Base-by-base conservation (phyloP, 2,113 vertebrate genomes). In the Aptenodytes forsteri region DNA sequence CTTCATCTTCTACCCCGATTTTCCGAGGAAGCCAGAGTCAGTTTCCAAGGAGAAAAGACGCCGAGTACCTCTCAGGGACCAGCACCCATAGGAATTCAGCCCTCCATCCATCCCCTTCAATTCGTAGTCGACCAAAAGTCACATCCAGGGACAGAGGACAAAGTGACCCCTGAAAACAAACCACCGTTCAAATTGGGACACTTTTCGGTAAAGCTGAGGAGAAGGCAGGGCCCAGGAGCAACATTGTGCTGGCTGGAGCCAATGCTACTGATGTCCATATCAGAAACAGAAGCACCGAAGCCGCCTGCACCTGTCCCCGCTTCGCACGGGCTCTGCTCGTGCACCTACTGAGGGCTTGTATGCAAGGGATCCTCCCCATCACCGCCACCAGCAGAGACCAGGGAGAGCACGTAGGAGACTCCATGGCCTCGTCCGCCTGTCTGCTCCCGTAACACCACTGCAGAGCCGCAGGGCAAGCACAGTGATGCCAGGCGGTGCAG, bases 401-500 rank as follows among this genome's bases (percentile, higher is more conserved):
- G 29, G 49, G 62, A 86, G 47, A 55, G n/a, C 13, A 56, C 6
- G 2, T 25, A 75, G 49, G n/a, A 73, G 15, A 54, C 23, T 25
- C 42, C 17, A 4, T 1, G 8, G 42, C 11, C 64, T 83, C 2
- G 0, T 49, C 44, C 3, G 3, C 30, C 58, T 47, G 46, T 55
- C 65, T 75, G 82, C 50, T 84, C 40, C 77, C 4, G 1, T 38
- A 65, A 29, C 3, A 17, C 30, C 2, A 2, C 70, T 17, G 47
- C 0, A 0, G 34, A 89, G 64, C 52, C 0, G 0, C 26, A 23
- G 58, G 34, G 13, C 2, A 12, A 56, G 40, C 0, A 0, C 5
- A 2, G 52, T 36, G 62, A 52, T 5, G 4, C 47, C 0, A 0
- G n/a, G 34, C 3, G 8, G 20, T 6, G 14, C 30, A 44, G 61